Conservation (phyloP, 2,797 vertebrate species). For the Ptychobarbus kaznakovi region DNA sequence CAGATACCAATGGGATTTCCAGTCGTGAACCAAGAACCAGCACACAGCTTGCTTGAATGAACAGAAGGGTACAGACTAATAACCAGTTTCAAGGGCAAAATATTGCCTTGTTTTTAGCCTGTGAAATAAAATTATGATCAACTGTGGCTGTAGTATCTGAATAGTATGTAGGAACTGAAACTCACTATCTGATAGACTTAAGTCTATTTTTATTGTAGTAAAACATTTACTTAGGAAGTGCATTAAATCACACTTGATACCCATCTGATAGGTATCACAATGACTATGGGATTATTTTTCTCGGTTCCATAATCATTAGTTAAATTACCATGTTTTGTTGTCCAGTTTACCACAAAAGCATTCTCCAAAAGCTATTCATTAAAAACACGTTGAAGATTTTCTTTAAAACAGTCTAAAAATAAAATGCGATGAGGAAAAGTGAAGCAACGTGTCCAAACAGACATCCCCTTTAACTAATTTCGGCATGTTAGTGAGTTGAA, state of each 20-base stretch:
- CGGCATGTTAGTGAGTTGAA: constrained; percentile 9
- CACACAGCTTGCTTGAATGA: not conserved
- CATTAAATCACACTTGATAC: not conserved
- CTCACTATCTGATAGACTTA: not conserved
- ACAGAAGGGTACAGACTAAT: not conserved
- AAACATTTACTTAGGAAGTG: not conserved
- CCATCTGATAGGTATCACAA: not conserved
- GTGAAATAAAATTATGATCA: not conserved
- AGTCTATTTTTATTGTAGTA: constrained; percentile 12
- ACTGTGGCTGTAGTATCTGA: constrained; percentile 1
- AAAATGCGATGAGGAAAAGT: not conserved
- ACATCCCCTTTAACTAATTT: not conserved
- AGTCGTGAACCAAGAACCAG: constrained; percentile 11
- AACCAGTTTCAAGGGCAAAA: not conserved
- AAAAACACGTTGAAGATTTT: not conserved
- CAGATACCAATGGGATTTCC: constrained; percentile 39
- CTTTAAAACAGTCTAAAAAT: not conserved
- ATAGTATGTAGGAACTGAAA: not conserved
- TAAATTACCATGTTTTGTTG: not conserved
- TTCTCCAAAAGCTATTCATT: constrained; percentile 10
- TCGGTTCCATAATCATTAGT: not conserved
- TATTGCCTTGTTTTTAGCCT: not conserved
- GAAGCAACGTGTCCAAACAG: not conserved
- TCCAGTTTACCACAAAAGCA: not conserved
- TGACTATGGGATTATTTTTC: not conserved